Base-by-base conservation (phyloP, 92 coral and sea anemone genomes). In the Meandrina meandrites region DNA sequence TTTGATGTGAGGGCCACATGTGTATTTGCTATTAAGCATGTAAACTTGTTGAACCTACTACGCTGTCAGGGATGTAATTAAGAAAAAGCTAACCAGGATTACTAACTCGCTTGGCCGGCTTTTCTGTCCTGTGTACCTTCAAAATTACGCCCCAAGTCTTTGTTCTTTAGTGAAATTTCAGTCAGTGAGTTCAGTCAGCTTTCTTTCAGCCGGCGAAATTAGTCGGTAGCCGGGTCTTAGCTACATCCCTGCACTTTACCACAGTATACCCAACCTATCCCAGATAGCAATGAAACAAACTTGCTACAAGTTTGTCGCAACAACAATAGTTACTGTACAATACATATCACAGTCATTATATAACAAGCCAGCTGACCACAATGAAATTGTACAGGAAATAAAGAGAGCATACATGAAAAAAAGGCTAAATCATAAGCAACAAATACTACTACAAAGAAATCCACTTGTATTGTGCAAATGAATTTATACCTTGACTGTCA, bases 241-340 rank as follows among this genome's bases (percentile, higher is more conserved):
- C n/a, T n/a, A n/a, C n/a, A n/a, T n/a, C n/a, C n/a, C 84, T 64
- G 27, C 75, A 80, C 10, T 17, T 79, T 21, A n/a, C 24, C 31
- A 34, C 35, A 31, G n/a, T n/a, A 16, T n/a, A 10, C 24, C 78
- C 83, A 22, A 22, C 40, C 83, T 36, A 40, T 62, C 31, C 75
- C 84, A 40, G 2, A 6, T 57, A 24, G 27, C 24, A 11, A 51
- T 64, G 47, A 28, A 35, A 17, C 15, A 40, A 80, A 80, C 69
- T 30, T 8, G 24, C n/a, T n/a, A 53, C 11, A 58, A 28, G 53
- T 47, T 12, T 1, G 12, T 62, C n/a, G 9, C 40, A 12, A 17
- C 54, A 27, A n/a, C 36, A 35, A 15, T 80, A 80, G n/a, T 80
- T 60, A 57, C 84, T 80, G n/a, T 66, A 80, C 84, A 80, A 60